Base-by-base conservation (phyloP, 92 coral and sea anemone species). In the Plumapathes pennacea region DNA sequence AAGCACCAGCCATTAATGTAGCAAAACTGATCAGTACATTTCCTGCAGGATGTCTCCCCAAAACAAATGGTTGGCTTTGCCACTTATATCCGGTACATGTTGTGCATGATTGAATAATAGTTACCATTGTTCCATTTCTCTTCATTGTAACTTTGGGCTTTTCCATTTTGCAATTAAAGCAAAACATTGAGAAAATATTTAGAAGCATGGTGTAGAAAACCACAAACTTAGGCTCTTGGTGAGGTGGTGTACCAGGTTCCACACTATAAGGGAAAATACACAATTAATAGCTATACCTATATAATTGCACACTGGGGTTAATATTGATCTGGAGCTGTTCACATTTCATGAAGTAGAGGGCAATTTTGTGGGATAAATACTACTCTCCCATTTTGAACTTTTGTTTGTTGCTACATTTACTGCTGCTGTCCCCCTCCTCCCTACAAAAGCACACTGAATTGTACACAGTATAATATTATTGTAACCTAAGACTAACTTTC, bases 51-150 rank as follows among this genome's bases (percentile, higher is more conserved):
- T 69, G 41, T 22, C 38, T 60, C 26, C 77, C 67, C 32, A 61
- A 25, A 3, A 56, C 42, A 27, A 22, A 24, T 2, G 76, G 83
- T 37, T 76, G 83, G 13, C 60, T 54, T 31, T 32, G 55, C 83
- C 83, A 76, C 4, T 46, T 24, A 37, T 32, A 53, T 2, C 64
- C 62, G 2, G 30, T 50, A 52, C 62, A 78, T 14, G 36, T 50
- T 0, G 32, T 3, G 25, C 79, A 69, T 13, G 36, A 15, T 32
- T 76, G 83, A 36, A 36, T 36, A 1, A 76, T 69, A 25, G 60
- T 66, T 13, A 76, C 83, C 85, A 78, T 70, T 9, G 79, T 78
- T 7, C 79, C 85, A 61, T 31, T 56, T 26, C 41, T 27, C 36
- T 62, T 78, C 64, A 78, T 41, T 1, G 38, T 15, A 2, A 55